Evolutionary conservation across 1,140 invertebrate species (phyloP).

Genomic region (Ips nitidus): DNA sequence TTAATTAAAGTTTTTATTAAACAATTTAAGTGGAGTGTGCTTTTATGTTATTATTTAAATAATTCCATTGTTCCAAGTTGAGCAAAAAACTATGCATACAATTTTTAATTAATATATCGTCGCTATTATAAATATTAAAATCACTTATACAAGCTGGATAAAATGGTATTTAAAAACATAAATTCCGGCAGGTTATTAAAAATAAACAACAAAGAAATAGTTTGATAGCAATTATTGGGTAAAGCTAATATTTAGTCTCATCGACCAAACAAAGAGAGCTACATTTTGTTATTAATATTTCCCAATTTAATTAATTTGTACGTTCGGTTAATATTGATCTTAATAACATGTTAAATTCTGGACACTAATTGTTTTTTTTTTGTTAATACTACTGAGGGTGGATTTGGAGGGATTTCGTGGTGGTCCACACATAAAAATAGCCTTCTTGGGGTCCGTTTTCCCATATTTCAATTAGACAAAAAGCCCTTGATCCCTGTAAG

Average conservation of each 20-base stretch:
- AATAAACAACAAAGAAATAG: constrained; percentile 4
- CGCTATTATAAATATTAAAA: no score
- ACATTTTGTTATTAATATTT: constrained; percentile 2
- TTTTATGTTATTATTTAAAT: no score
- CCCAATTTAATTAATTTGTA: not conserved
- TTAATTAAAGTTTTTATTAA: no score
- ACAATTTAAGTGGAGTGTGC: no score
- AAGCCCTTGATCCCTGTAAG: constrained; percentile 18
- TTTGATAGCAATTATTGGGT: not conserved
- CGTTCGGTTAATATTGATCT: not conserved
- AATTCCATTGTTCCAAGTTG: no score
- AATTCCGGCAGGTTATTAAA: not conserved
- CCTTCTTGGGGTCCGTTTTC: constrained; percentile 7
- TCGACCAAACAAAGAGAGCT: not conserved
- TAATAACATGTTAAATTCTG: not conserved
- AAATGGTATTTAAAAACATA: no score
- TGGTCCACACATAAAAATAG: constrained; percentile 7
- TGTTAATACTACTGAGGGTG: not conserved
- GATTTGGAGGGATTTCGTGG: constrained; percentile 3
- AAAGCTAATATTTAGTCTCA: constrained; percentile 1
- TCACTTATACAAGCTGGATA: no score
- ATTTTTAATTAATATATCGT: no score
- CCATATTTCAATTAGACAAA: constrained; percentile 23
- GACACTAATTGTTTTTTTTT: not conserved
- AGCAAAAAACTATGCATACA: no score